Evolutionary conservation across 2,797 vertebrate species (phyloP), one percentile per base, ranked within the genome.

Genomic region (Gila robusta): DNA sequence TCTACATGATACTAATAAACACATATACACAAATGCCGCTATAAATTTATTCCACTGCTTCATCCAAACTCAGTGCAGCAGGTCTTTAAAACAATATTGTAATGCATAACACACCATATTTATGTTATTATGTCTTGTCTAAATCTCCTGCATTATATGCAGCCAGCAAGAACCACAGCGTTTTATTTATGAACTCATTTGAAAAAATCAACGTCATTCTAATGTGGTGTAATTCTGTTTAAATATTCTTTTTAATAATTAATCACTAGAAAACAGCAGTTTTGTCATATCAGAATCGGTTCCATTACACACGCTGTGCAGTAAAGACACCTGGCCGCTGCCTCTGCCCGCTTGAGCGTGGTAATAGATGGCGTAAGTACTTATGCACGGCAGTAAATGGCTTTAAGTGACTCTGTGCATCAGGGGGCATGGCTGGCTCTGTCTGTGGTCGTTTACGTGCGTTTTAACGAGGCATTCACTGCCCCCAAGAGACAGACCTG

Each of bases 391-490:
- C 86, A 77, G 81, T 88, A 88, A 89, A 87, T 54, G 74, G 64
- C 86, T 85, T 88, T 80, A 87, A 88, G 86, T 87, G 81, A 88
- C 87, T 89, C 71, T 80, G 69, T 84, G 84, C 79, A 83, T 82
- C 74, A 64, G 77, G 81, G 91, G 90, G 89, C 86, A 81, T 77
- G 84, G 86, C 72, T 72, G 73, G 87, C 89, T 83, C 87, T 85
- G 92, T 91, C 91, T 87, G 88, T 90, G 82, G 92, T 92, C 90
- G 59, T 94, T 94, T 93, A 94, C 80, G 90, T 90, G 90, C 86
- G 84, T 73, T 90, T 92, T 95, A 94, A 95, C 56, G 91, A 95
- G 93, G 88, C 83, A 83, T 91, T 92, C 88, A 87, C 87, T 89
- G 91, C 91, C 89, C 92, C 89, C 91, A 91, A 88, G 92, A 89